phyloP scores from a whole-genome alignment of 1,140 invertebrate genomes.

The Drosophila biarmipes region DNA sequence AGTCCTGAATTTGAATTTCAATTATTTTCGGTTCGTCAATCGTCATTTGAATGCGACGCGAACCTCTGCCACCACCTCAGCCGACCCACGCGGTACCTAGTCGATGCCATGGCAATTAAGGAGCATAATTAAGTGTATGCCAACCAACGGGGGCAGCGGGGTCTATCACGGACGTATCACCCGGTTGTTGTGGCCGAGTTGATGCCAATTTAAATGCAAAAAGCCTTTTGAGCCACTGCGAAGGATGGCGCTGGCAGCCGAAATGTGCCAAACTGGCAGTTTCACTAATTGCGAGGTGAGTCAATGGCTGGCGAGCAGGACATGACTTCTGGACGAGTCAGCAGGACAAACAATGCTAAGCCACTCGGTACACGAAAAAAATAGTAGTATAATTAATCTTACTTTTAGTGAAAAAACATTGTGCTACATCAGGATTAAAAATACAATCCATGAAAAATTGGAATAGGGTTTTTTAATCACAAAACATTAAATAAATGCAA shows the following conservation, averaged over 20 bases:
- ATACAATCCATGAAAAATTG: no score
- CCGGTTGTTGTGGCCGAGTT: constrained; percentile 21
- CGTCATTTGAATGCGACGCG: constrained; percentile 51
- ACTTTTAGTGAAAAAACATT: no score
- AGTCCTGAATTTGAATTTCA: constrained; percentile 66
- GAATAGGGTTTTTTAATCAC: no score
- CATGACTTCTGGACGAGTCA: constrained; percentile 16
- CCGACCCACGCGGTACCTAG: constrained; percentile 15
- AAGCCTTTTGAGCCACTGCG: constrained; percentile 56
- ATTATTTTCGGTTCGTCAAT: constrained; percentile 63
- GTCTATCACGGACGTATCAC: constrained; percentile 41
- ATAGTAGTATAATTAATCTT: neutral
- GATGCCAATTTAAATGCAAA: constrained; percentile 79
- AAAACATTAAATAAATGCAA: no score
- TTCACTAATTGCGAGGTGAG: constrained; percentile 64
- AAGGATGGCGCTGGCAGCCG: constrained; percentile 23
- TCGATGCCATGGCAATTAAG: constrained; percentile 70
- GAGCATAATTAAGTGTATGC: constrained; percentile 69
- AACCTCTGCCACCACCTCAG: constrained; percentile 13
- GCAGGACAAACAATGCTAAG: constrained; percentile 60
- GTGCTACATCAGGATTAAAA: no score
- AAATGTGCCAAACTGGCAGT: constrained; percentile 73
- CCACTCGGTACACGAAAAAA: constrained; percentile 30
- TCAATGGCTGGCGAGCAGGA: constrained; percentile 22
- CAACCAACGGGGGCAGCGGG: constrained; percentile 23